These are phyloP conservation scores for Scolanthus callimorphus DNA, from an alignment of 92 coral and sea anemone genomes.

Conservation along the genomic window DNA sequence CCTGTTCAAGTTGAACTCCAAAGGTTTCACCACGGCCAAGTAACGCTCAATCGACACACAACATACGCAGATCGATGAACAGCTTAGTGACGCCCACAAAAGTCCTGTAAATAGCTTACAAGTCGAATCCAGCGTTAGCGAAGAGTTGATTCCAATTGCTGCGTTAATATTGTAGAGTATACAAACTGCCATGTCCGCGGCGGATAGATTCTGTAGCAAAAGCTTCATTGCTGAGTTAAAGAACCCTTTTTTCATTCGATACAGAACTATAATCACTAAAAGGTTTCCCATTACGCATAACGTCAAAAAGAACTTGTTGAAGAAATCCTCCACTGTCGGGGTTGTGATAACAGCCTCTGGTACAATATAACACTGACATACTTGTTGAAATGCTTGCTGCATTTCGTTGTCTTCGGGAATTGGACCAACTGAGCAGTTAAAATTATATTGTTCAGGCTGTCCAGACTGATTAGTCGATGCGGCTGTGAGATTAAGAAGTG, in stretches of 20 bases:
- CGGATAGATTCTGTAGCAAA: conserved; percentile 60
- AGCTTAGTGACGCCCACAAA: conserved; percentile 54
- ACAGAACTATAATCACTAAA: conserved; percentile 58
- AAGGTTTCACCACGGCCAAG: conserved; percentile 81
- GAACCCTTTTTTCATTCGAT: conserved; percentile 60
- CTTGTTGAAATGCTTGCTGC: conserved; percentile 27
- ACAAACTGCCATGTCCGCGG: conserved; percentile 79
- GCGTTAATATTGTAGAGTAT: conserved; percentile 72
- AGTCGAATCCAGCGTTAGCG: conserved; percentile 28
- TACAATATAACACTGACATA: conserved; percentile 51
- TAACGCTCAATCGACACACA: conserved; percentile 86
- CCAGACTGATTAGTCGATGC: background rate
- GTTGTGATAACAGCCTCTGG: conserved; percentile 38
- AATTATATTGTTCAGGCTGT: background rate
- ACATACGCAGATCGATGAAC: conserved; percentile 67
- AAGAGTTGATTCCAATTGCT: conserved; percentile 45
- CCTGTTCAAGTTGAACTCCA: conserved; percentile 61
- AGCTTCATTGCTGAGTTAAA: conserved; percentile 54
- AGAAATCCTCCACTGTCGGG: conserved; percentile 40
- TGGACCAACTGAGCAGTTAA: conserved; percentile 27
- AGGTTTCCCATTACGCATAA: conserved; percentile 65
- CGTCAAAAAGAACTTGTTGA: conserved; percentile 64
- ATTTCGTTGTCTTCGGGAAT: conserved; percentile 45
- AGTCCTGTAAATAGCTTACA: conserved; percentile 72
- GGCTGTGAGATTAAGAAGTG: background rate